Conservation (phyloP, 2,888 invertebrate species). For the Nudaria mundana region DNA sequence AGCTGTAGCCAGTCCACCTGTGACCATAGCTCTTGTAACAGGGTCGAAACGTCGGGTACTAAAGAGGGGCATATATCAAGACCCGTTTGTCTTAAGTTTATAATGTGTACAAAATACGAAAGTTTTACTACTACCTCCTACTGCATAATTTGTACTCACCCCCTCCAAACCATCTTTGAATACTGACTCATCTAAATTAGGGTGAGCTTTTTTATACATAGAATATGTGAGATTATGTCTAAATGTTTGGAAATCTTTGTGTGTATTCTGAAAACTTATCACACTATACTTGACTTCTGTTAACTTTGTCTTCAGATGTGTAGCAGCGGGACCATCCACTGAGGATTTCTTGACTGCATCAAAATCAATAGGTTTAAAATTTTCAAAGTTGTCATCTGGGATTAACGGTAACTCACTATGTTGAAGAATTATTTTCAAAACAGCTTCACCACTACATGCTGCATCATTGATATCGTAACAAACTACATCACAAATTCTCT, state of each 20-base stretch:
- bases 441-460: conserved; percentile 45
- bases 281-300: conserved; percentile 54
- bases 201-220: conserved; percentile 42
- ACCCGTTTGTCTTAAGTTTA: too few relatives aligned
- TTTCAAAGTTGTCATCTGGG: conserved; percentile 61
- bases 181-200: conserved; percentile 40
- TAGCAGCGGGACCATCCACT: conserved; percentile 40
- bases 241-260: conserved; percentile 44
- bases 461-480: conserved; percentile 49
- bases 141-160: conserved; percentile 30
- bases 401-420: conserved; percentile 58
- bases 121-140: too few relatives aligned
- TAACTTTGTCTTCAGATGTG: conserved; percentile 52
- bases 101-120: too few relatives aligned
- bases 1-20: too few relatives aligned
- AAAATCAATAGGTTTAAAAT: conserved; percentile 33
- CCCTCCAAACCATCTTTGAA: conserved; percentile 35
- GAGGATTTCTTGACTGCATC: background rate
- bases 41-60: too few relatives aligned
- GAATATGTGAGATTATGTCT: conserved; percentile 50
- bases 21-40: too few relatives aligned
- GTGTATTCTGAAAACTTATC: conserved; percentile 47
- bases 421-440: conserved; percentile 45
- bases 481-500: conserved; percentile 44
- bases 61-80: too few relatives aligned